Evolutionary conservation across 2,797 vertebrate species (phyloP), one percentile per base, ranked within the genome.

Genomic region (Chloroceryle amazona): DNA sequence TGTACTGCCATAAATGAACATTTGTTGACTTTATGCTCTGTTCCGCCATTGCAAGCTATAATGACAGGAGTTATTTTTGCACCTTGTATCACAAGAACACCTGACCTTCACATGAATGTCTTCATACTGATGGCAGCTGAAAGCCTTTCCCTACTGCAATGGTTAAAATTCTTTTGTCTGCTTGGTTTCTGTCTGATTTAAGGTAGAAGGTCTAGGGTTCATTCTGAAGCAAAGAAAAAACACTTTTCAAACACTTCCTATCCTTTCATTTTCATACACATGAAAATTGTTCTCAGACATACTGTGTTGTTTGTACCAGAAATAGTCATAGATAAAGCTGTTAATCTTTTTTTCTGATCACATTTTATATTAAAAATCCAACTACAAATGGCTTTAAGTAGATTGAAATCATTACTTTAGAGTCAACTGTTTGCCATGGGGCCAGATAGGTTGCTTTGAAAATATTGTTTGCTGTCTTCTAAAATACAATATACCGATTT

Each of bases 101-200:
- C 52, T 86, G 65, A 86, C 68, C 61, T 96, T 88, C 72, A 83
- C 29, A 19, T 63, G 68, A 80, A 54, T 39, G 10, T 89, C 37
- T 91, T 91, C 65, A 37, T 49, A 52, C 9, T 20, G 20, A 57
- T 87, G 55, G 41, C 57, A 74, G 52, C 41, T 66, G 55, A 85
- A 89, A 92, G 33, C 21, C 20, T 33, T 83, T 78, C 23, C 35
- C 42, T 72, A 65, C 57, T 25, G 23, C 52, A 93, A 25, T 54
- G 71, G n/a, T 86, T 86, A 41, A 83, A 49, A 91, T 83, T 71
- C n/a, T 87, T 92, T 68, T 49, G 17, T 74, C 81, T 93, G 52
- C 60, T 89, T 94, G 15, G 18, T 80, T 95, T 96, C 75, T 96
- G 31, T 74, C 49, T 88, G 51, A 89, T 78, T 55, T 84, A 72